A percentile compares a stretch with the other conserved stretches of the same genome.
phyloP scores from a whole-genome alignment of 1,140 invertebrate species.

The Lamellibrachia luymesi region DNA sequence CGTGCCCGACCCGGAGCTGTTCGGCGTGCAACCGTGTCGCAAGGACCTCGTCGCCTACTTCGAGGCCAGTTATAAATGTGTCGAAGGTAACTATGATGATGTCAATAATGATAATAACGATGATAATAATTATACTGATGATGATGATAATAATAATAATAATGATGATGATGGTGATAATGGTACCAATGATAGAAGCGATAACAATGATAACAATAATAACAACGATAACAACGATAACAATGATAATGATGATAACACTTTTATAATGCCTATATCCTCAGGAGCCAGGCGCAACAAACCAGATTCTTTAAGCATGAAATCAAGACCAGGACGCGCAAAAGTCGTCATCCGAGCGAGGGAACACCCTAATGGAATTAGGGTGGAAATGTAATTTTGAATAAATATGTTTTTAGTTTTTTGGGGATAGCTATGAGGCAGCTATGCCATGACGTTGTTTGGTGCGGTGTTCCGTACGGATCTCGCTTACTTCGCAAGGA shows the following conservation, averaged over 20 bases:
- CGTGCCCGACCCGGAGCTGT: conserved; percentile 24
- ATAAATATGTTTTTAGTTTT: too few relatives aligned
- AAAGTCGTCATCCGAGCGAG: too few relatives aligned
- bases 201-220: not conserved
- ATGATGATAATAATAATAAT: too few relatives aligned
- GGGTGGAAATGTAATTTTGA: too few relatives aligned
- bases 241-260: not conserved
- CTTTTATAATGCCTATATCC: not conserved
- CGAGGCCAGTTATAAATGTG: conserved; percentile 25
- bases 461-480: not conserved
- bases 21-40: conserved; percentile 28
- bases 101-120: not conserved
- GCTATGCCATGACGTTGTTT: not conserved
- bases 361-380: too few relatives aligned
- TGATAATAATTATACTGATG: too few relatives aligned
- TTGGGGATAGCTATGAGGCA: too few relatives aligned
- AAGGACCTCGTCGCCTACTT: conserved; percentile 29
- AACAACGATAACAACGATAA: not conserved
- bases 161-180: too few relatives aligned
- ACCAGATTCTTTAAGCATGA: not conserved
- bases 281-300: not conserved
- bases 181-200: not conserved
- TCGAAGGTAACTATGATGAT: conserved; percentile 14
- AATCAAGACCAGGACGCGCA: too few relatives aligned
- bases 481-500: too few relatives aligned